Evolutionary conservation across 2,113 vertebrate genomes (phyloP), one percentile per base, ranked within the genome.

Genomic region (Anarhynchus alexandrinus): DNA sequence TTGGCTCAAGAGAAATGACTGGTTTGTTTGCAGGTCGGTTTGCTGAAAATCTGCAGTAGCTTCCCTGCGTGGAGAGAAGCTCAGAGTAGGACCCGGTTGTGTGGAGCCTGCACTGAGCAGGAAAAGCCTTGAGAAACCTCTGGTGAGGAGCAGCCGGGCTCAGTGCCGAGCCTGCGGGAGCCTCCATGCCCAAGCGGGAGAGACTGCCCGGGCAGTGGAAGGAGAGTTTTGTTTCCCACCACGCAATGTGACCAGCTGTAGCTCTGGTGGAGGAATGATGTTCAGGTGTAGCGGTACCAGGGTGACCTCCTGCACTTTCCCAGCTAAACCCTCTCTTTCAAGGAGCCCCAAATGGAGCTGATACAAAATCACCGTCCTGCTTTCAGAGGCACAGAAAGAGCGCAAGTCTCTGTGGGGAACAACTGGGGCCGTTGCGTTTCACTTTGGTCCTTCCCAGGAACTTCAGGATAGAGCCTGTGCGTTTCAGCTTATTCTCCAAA

Each of bases 211-310:
- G 21, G 45, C 49, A 49, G 34, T 20, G 59, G 45, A 27, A 72
- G 40, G n/a, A 29, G 25, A 22, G 30, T 42, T 76, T 57, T 82
- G 5, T 22, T 59, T 59, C 34, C 30, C 15, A 38, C 3, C 5
- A 0, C 2, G 5, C 0, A 1, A 12, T 12, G 36, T 47, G 69
- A 54, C 25, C 0, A 5, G 49, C 40, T 36, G 2, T 6, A 51
- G 47, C 18, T 58, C 36, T 0, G 0, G 29, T 7, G 29, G 14
- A 79, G 43, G 26, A 59, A 18, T 9, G 20, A 15, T 0, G 0
- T 25, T 64, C 26, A 32, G 36, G 12, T 54, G 21, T 6, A 15
- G 45, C 1, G 6, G 6, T 55, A 18, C 9, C 0, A 0, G 38
- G 25, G 36, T 57, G 36, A 38, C 25, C 8, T 67, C 34, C 51